A percentile compares a stretch with the other conserved stretches of the same genome.
Evolutionary conservation across 1,140 invertebrate species (phyloP).

Genomic region (Drosophila lacertosa): DNA sequence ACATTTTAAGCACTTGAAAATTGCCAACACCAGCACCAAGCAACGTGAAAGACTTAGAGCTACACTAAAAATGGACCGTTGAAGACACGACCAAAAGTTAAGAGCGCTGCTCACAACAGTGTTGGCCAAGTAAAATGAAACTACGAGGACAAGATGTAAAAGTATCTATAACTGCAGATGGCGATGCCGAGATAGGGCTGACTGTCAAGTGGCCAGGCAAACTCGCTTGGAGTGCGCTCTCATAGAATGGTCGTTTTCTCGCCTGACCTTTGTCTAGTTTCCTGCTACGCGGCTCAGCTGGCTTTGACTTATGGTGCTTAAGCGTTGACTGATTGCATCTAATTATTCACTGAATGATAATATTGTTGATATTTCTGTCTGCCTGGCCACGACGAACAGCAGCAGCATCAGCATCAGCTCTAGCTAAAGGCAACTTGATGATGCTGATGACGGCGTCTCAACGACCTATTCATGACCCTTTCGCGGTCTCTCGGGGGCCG

Average conservation of each 20-base stretch:
- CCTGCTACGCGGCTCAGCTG: constrained; percentile 46
- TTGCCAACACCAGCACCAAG: background rate
- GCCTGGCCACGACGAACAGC: constrained; percentile 24
- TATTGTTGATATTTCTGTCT: constrained; percentile 73
- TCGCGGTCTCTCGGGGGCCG: constrained; percentile 58
- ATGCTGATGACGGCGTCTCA: constrained; percentile 68
- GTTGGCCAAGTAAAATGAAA: constrained; percentile 53
- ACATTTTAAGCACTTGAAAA: constrained; percentile 11
- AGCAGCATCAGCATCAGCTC: no score
- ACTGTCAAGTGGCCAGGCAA: constrained; percentile 33
- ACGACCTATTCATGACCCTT: constrained; percentile 77
- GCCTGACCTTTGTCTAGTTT: constrained; percentile 71
- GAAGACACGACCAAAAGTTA: constrained; percentile 21
- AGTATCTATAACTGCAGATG: constrained; percentile 67
- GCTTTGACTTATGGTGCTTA: constrained; percentile 79
- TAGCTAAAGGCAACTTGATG: constrained; percentile 35
- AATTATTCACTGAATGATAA: constrained; percentile 83
- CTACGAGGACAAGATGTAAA: constrained; percentile 42
- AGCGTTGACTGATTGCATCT: constrained; percentile 81
- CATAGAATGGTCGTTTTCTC: constrained; percentile 6
- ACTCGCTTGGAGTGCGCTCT: constrained; percentile 11
- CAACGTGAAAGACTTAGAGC: background rate
- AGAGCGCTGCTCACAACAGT: constrained; percentile 30
- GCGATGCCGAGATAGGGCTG: constrained; percentile 49
- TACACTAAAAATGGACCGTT: constrained; percentile 5